These are phyloP conservation scores for Venustaconcha ellipsiformis DNA, from an alignment of 1,140 invertebrate species.

Conservation along the genomic window DNA sequence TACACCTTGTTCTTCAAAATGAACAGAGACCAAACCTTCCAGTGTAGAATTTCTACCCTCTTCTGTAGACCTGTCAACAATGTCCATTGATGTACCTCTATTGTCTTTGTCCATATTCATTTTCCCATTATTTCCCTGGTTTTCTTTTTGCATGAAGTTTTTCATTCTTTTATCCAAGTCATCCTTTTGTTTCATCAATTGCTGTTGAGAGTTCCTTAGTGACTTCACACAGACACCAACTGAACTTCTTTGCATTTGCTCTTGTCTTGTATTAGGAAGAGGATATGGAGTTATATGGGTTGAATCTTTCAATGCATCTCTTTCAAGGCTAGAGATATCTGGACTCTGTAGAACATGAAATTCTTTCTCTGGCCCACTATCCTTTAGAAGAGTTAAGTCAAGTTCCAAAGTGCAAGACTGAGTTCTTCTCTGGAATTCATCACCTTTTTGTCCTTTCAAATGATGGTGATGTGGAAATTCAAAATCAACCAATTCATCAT, in stretches of 20 bases:
- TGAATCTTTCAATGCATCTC: slow-evolving; percentile 32
- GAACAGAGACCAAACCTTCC: too few species aligned
- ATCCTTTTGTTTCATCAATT: slow-evolving; percentile 13
- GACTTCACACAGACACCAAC: slow-evolving; percentile 19
- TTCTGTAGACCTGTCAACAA: neutral
- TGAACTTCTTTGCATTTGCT: slow-evolving; percentile 17
- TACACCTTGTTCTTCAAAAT: too few species aligned
- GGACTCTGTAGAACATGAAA: slow-evolving; percentile 30
- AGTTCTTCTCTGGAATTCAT: slow-evolving; percentile 7
- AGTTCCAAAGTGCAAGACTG: slow-evolving; percentile 27
- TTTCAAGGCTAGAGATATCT: slow-evolving; percentile 34
- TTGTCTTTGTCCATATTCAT: neutral
- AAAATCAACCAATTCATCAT: slow-evolving; percentile 1
- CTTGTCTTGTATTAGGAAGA: slow-evolving; percentile 8
- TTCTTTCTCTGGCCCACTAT: too few species aligned
- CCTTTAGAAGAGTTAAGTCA: neutral
- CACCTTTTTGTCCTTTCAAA: neutral
- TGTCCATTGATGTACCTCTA: neutral
- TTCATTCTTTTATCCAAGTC: slow-evolving; percentile 15
- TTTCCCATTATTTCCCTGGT: neutral
- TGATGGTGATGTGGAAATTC: too few species aligned
- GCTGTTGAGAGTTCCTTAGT: slow-evolving; percentile 20
- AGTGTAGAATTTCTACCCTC: neutral
- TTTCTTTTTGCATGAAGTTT: slow-evolving; percentile 5
- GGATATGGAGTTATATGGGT: slow-evolving; percentile 17